A percentile compares a stretch with the other conserved stretches of the same genome.
Evolutionary conservation across 2,888 invertebrate species (phyloP).

Genomic region (Morpho deidamia): DNA sequence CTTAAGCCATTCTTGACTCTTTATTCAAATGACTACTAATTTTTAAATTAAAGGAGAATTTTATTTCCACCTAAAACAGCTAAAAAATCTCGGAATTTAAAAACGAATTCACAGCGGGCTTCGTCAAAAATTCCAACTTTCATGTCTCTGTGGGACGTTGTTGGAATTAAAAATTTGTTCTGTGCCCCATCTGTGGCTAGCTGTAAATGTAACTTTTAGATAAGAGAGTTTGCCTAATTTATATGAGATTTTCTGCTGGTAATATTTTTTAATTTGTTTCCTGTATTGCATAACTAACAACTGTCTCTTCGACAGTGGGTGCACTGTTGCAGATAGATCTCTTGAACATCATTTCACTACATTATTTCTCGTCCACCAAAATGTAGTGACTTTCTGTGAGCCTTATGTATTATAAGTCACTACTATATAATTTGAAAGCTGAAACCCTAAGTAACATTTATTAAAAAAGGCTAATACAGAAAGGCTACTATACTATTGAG

Average conservation of each 20-base stretch:
- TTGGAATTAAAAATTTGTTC: constrained; percentile 19
- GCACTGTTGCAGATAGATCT: background rate
- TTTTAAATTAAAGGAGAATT: constrained; percentile 2
- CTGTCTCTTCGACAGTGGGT: background rate
- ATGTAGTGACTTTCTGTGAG: too few relatives aligned
- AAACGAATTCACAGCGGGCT: constrained; percentile 14
- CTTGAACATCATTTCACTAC: background rate
- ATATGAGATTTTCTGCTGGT: background rate
- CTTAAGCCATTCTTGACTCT: background rate
- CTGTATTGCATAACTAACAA: background rate
- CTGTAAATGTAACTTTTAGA: background rate
- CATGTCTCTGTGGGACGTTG: constrained; percentile 13
- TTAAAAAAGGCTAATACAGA: too few relatives aligned
- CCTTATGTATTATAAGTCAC: too few relatives aligned
- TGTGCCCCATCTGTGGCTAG: constrained; percentile 11
- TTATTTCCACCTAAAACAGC: constrained; percentile 1
- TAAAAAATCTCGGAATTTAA: constrained; percentile 12
- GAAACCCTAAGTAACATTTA: too few relatives aligned
- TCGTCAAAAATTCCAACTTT: constrained; percentile 19
- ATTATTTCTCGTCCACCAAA: too few relatives aligned
- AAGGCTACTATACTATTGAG: too few relatives aligned
- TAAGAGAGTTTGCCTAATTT: background rate
- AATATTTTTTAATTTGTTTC: background rate
- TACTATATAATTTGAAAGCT: too few relatives aligned
- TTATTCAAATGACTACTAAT: constrained; percentile 4